Conservation (phyloP, 2,113 vertebrate species). For the Tachysurus fulvidraco region DNA sequence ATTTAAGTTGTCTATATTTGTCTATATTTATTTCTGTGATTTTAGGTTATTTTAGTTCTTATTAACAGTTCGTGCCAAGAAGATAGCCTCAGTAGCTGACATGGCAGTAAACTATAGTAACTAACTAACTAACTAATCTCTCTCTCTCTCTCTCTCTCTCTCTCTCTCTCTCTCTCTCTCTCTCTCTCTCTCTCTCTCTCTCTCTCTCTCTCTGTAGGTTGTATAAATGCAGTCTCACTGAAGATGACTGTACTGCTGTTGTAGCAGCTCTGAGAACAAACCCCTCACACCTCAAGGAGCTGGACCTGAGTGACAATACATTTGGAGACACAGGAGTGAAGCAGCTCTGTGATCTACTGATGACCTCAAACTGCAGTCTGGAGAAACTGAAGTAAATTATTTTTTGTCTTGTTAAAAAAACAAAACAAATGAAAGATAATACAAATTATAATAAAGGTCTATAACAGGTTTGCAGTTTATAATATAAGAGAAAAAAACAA, state of each 20-base stretch:
- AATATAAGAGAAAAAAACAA: no score
- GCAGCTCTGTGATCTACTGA: background rate
- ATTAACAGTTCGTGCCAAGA: no score
- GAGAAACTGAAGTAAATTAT: conserved; percentile 22
- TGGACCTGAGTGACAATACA: conserved; percentile 15
- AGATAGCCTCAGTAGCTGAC: no score
- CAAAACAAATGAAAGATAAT: background rate
- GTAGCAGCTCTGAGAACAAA: conserved; percentile 12
- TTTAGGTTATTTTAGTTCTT: no score
- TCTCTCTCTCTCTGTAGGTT: background rate
- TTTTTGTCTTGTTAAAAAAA: background rate
- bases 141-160: no score
- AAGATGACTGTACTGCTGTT: background rate
- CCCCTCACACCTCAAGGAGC: conserved; percentile 8
- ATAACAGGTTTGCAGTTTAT: no score
- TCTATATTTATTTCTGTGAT: no score
- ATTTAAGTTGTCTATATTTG: no score
- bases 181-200: background rate
- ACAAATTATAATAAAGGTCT: no score
- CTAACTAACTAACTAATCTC: no score
- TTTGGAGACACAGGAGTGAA: conserved; percentile 16
- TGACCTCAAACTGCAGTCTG: background rate
- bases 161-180: background rate
- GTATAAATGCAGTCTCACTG: background rate
- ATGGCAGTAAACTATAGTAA: no score